Base-by-base conservation (phyloP, 2,888 invertebrate genomes). In the Gymnosoma rotundatum region DNA sequence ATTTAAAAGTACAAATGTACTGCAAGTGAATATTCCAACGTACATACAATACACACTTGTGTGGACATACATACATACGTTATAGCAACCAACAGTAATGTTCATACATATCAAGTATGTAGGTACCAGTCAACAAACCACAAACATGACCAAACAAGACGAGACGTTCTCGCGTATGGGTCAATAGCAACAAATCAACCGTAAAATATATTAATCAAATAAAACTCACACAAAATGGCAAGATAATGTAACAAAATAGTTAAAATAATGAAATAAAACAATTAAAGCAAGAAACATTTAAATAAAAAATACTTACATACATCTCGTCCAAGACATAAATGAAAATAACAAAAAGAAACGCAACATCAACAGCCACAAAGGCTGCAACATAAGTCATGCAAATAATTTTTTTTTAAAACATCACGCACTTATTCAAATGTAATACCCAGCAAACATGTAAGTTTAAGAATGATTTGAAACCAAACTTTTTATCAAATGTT, bases 231-330 rank as follows among this genome's bases (percentile, higher is more conserved):
- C 75, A 75, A 70, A 74, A 52, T 80, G 80, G 61, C 73, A 66
- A 74, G 74, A 69, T 61, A 80, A 74, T 74, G n/a, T 50, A 67
- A 70, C 75, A 70, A 81, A 70, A 75, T 81, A 42, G 74, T 70
- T 70, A 50, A 69, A 75, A 63, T 66, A 63, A 36, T 38, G 50
- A 67, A 76, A 72, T 36, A 63, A 74, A 78, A 69, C 56, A 69
- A 66, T 45, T 69, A 66, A 60, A 72, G 8, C n/a, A 32, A 52
- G 64, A 60, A 78, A 75, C 63, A 80, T 64, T 83, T 74, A 63
- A 79, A 80, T 67, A 80, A 76, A 61, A 80, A 83, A 81, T 70
- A 63, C 52, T 84, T 78, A 42, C 10, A 12, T 70, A 78, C 73
- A 84, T 73, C 69, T 69, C 42, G 70, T 74, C 78, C 74, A 72